phyloP scores from a whole-genome alignment of 1,140 invertebrate species.

The Dendrolimus punctatus region DNA sequence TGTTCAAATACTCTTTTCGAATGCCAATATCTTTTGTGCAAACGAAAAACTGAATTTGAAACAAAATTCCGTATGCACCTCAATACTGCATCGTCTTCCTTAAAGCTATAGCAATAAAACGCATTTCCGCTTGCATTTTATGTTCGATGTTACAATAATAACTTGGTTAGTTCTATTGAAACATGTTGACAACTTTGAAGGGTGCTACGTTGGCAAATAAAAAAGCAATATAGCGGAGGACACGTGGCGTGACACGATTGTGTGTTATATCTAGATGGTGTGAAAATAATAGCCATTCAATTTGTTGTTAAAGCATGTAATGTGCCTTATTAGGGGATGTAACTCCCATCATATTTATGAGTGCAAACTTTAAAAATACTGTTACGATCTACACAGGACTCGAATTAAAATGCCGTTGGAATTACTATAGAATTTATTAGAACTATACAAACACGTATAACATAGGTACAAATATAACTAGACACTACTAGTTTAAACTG shows the following conservation, averaged over 20 bases:
- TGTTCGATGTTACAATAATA: background rate
- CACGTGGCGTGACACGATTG: conserved; percentile 42
- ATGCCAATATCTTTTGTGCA: conserved; percentile 58
- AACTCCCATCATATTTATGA: background rate
- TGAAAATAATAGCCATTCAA: conserved; percentile 54
- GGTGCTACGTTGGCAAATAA: conserved; percentile 60
- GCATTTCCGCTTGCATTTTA: conserved; percentile 6
- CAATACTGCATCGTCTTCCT: background rate
- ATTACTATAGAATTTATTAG: no score
- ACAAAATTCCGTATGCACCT: conserved; percentile 21
- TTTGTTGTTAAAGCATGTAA: conserved; percentile 26
- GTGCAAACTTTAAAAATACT: no score
- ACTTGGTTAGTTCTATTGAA: conserved; percentile 23
- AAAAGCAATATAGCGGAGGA: conserved; percentile 53
- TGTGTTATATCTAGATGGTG: conserved; percentile 52
- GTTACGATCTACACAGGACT: no score
- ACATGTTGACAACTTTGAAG: conserved; percentile 62
- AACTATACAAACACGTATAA: no score
- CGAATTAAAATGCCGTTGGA: no score
- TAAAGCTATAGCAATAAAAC: conserved; percentile 2
- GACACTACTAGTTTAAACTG: no score
- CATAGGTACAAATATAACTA: no score
- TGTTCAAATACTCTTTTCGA: conserved; percentile 48
- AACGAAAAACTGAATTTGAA: conserved; percentile 36
- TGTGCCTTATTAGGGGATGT: conserved; percentile 7